These are phyloP conservation scores for Pseudotriccus pelzelni DNA, from an alignment of 2,797 vertebrate species.

Conservation along the genomic window DNA sequence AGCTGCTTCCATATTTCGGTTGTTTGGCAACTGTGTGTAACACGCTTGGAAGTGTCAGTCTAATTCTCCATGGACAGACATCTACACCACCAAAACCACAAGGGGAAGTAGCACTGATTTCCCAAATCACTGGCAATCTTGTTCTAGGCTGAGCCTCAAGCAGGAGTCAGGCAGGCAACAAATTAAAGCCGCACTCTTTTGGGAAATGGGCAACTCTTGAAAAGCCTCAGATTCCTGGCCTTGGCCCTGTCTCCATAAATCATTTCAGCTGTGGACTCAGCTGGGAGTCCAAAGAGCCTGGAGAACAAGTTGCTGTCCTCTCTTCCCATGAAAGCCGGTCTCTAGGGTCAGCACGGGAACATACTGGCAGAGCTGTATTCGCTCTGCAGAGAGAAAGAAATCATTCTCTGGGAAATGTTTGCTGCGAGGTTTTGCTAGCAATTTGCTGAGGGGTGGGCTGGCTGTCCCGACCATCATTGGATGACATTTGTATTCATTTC, in stretches of 20 bases:
- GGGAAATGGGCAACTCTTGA: conserved; percentile 64
- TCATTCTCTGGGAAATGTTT: neutral
- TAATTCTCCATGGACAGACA: conserved; percentile 49
- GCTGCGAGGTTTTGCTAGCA: conserved; percentile 6
- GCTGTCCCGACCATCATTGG: conserved; percentile 25
- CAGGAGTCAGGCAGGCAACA: conserved; percentile 55
- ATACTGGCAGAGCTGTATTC: neutral
- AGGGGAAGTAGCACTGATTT: conserved; percentile 67
- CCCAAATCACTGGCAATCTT: conserved; percentile 59
- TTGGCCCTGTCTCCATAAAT: conserved; percentile 63
- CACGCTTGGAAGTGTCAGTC: conserved; percentile 25
- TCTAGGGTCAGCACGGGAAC: neutral
- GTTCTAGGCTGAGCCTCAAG: conserved; percentile 62
- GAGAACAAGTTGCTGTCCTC: conserved; percentile 45
- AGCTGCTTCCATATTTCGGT: neutral
- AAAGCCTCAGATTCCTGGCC: conserved; percentile 65
- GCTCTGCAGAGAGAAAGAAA: neutral
- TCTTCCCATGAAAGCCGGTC: neutral
- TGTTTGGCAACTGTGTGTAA: neutral
- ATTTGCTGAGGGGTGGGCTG: conserved; percentile 57
- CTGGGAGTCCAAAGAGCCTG: conserved; percentile 39
- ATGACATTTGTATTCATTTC: conserved; percentile 65
- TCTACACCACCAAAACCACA: conserved; percentile 60
- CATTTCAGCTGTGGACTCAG: conserved; percentile 42
- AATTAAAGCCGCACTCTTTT: conserved; percentile 45